phyloP scores from a whole-genome alignment of 1,140 invertebrate genomes.

The Drosophila mauritiana region DNA sequence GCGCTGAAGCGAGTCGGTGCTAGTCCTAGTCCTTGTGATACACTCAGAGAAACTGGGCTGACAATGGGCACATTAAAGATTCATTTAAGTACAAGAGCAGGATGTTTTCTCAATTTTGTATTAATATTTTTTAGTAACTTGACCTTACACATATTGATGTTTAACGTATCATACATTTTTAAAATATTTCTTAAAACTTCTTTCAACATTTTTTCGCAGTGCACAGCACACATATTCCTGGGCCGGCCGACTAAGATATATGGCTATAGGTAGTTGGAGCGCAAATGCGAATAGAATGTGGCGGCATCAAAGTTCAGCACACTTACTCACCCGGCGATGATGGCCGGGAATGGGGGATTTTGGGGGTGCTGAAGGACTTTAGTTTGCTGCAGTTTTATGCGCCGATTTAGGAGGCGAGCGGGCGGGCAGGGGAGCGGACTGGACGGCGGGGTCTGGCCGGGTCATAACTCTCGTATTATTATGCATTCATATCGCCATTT shows the following conservation, averaged over 20 bases:
- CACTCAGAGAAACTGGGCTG: not conserved
- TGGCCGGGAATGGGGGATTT: slow-evolving; percentile 17
- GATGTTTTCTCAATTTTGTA: too few species aligned
- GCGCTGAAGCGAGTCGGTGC: slow-evolving; percentile 53
- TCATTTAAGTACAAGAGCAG: too few species aligned
- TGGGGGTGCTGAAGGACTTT: slow-evolving; percentile 54
- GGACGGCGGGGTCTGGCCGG: slow-evolving; percentile 33
- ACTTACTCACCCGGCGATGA: slow-evolving; percentile 78
- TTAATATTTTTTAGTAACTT: too few species aligned
- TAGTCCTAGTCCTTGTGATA: slow-evolving; percentile 47
- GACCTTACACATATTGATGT: too few species aligned
- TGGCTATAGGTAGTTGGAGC: slow-evolving; percentile 74
- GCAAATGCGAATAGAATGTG: slow-evolving; percentile 82
- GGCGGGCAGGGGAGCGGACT: not conserved
- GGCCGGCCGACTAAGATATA: slow-evolving; percentile 69
- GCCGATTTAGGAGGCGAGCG: slow-evolving; percentile 7
- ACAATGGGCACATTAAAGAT: not conserved
- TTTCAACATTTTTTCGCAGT: not conserved
- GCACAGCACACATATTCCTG: slow-evolving; percentile 39
- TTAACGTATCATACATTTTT: not conserved
- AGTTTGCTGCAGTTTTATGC: slow-evolving; percentile 72
- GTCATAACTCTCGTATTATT: slow-evolving; percentile 77
- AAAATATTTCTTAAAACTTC: not conserved
- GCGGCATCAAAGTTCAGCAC: slow-evolving; percentile 81
- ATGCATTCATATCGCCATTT: slow-evolving; percentile 81